Evolutionary conservation across 2,113 vertebrate genomes (phyloP), one percentile per base, ranked within the genome.

Genomic region (Bucco capensis): DNA sequence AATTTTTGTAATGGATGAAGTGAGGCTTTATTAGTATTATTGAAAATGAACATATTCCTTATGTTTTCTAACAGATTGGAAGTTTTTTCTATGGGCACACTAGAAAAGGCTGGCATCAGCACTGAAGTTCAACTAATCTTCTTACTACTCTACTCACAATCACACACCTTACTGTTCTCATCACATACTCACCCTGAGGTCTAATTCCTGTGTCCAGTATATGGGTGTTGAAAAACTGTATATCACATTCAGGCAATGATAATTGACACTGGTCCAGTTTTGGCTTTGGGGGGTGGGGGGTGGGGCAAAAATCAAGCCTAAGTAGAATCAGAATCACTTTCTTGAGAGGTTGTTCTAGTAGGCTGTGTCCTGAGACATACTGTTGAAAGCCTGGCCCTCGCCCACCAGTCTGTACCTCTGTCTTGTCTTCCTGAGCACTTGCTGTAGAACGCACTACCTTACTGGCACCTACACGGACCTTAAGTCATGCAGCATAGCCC

Each of bases 1-100:
- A 89, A 67, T n/a, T 74, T 95, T 86, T 90, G 8, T 87, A 85
- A 94, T 77, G 38, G 62, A 37, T 89, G 12, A 91, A 85, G 47
- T 19, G 57, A 94, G 50, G 6, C 54, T 28, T 57, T 95, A 79
- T 31, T 91, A 89, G 22, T 90, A 57, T 90, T 65, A 89, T 75
- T 91, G 74, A 44, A 91, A 89, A 82, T 82, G 1, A 60, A 50
- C 67, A 46, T 85, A 51, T 74, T 77, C 78, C 24, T 90, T 90
- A 61, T 53, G 49, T 9, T 33, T 93, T 89, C 56, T 44, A 90
- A 51, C 40, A 77, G 50, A 90, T 14, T 69, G 37, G 50, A 90
- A 58, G 6, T 31, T 91, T 83, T 54, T 67, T 27, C 40, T 64
- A 64, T 30, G 9, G 30, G 24, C 49, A 60, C 5, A 12, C 6